Evolutionary conservation across 2,797 vertebrate species (phyloP).

Genomic region (Tragopan temminckii): DNA sequence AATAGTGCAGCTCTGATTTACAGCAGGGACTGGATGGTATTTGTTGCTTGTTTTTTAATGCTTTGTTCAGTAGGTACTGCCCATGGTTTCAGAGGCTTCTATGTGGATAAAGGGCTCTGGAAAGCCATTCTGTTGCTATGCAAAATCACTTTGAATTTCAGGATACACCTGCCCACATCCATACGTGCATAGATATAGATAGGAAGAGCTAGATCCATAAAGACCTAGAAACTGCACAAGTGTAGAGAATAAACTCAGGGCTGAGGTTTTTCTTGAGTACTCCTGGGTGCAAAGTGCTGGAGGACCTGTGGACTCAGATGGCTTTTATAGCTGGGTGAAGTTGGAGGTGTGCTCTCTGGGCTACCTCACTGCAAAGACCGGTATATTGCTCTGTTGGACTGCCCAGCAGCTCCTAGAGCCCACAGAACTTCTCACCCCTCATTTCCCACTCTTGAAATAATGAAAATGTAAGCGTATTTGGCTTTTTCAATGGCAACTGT

Average conservation of each 20-base stretch:
- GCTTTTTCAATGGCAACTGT: neutral
- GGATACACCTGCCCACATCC: neutral
- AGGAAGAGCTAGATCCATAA: neutral
- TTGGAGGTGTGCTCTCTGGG: neutral
- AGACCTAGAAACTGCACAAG: neutral
- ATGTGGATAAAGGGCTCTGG: neutral
- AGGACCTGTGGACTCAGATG: neutral
- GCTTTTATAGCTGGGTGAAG: neutral
- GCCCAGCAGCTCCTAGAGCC: neutral
- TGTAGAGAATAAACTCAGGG: neutral
- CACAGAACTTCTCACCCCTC: neutral
- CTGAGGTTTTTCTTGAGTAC: neutral
- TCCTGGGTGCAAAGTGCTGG: neutral
- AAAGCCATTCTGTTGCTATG: neutral
- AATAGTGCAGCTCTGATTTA: neutral
- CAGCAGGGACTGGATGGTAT: accelerated
- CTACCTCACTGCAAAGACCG: neutral
- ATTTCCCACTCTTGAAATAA: neutral
- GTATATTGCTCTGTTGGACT: neutral
- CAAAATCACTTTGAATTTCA: neutral
- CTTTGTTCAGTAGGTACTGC: neutral
- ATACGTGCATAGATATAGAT: neutral
- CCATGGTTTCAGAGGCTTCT: neutral
- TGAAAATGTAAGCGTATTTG: neutral
- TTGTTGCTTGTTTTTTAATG: neutral